Evolutionary conservation across 2,888 invertebrate genomes (phyloP).

Genomic region (Bellardia bayeri): DNA sequence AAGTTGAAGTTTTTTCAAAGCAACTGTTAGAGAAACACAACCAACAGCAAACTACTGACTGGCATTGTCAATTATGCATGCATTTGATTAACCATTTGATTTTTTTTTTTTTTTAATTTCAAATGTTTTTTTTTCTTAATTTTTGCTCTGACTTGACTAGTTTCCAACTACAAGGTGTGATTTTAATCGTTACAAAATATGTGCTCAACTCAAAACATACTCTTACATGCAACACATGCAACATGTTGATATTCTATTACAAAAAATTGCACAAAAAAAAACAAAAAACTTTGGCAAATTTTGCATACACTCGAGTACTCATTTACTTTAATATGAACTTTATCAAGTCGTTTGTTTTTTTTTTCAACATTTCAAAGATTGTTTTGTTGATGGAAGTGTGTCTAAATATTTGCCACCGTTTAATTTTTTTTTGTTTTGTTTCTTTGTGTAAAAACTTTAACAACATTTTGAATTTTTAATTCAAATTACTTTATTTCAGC

Average conservation of each 20-base stretch:
- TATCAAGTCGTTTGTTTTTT: conserved; percentile 16
- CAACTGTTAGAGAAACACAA: neutral
- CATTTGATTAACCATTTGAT: conserved; percentile 64
- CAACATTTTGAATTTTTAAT: conserved; percentile 58
- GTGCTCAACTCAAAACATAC: conserved; percentile 36
- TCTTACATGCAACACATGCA: conserved; percentile 26
- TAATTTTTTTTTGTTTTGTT: conserved; percentile 26
- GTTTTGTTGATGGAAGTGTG: conserved; percentile 62
- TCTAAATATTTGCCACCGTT: conserved; percentile 70
- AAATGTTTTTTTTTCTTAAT: conserved; percentile 21
- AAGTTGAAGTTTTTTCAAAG: conserved; percentile 30
- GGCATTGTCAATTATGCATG: conserved; percentile 59
- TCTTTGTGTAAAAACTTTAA: neutral
- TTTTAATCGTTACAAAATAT: conserved; percentile 67
- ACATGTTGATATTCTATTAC: conserved; percentile 19
- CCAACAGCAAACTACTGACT: conserved; percentile 20
- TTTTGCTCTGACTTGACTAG: conserved; percentile 38
- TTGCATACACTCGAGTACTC: conserved; percentile 1
- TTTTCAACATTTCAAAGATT: neutral
- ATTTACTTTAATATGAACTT: neutral
- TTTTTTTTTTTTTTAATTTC: conserved; percentile 19
- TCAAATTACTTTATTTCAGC: conserved; percentile 59
- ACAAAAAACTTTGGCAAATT: conserved; percentile 2
- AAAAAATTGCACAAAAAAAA: neutral
- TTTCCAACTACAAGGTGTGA: conserved; percentile 68